Conservation (phyloP, 2,888 invertebrate genomes). For the Agonum fuliginosum region DNA sequence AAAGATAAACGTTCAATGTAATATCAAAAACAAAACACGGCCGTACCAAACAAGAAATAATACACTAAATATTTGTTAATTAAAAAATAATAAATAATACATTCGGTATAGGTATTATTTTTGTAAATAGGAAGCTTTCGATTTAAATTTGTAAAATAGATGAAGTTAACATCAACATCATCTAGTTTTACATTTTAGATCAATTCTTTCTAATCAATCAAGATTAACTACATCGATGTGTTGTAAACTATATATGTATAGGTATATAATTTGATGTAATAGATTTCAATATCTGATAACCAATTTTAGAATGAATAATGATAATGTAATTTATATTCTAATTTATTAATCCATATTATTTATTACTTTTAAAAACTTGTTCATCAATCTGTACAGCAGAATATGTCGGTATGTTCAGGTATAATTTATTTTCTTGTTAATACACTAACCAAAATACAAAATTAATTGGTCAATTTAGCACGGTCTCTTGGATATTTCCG, state of each 20-base stretch:
- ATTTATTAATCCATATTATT: conserved; percentile 35
- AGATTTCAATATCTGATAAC: conserved; percentile 36
- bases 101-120: no score
- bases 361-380: conserved; percentile 28
- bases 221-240: conserved; percentile 15
- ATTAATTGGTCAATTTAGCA: no score
- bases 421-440: conserved; percentile 12
- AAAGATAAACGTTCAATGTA: no score
- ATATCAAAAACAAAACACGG: no score
- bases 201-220: conserved; percentile 14
- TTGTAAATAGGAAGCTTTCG: neutral
- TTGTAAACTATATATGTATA: conserved; percentile 29
- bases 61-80: no score
- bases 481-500: no score
- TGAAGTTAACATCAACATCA: neutral
- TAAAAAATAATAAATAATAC: no score
- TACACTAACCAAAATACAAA: conserved; percentile 4
- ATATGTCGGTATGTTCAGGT: neutral
- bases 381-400: conserved; percentile 3
- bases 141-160: neutral
- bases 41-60: no score
- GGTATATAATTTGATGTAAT: conserved; percentile 44
- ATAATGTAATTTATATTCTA: conserved; percentile 39
- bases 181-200: no score
- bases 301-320: conserved; percentile 38